Evolutionary conservation across 2,888 invertebrate species (phyloP), one percentile per base, ranked within the genome.

Genomic region (Tetanocera ferruginea): DNA sequence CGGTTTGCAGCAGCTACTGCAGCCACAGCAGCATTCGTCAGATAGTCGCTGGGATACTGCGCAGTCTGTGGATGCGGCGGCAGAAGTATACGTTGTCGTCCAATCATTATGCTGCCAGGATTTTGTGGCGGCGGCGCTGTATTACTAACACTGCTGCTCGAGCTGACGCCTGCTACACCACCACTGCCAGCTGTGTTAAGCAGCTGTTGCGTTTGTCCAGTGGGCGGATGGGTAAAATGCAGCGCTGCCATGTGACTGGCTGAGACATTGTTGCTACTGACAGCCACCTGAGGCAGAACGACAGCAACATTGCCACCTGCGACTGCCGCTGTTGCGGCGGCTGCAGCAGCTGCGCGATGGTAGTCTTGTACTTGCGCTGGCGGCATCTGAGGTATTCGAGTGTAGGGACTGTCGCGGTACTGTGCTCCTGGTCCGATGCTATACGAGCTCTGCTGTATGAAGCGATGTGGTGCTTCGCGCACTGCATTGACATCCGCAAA

Each of bases 161-260:
- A 82, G 66, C 80, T 80, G 9, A 82, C 81, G 55, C 82, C 80
- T 5, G 79, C 78, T 34, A 78, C 75, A 31, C 75, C 78, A 11
- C 74, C 79, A 52, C 72, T 78, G 34, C 81, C 79, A 1, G 74
- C 70, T 70, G 78, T 82, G 78, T 82, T 81, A 77, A 84, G 83
- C 82, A 85, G 79, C 78, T 84, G 85, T 64, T 75, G 74, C 76
- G 83, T 77, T 80, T 83, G 83, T 92, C 82, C 92, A 91, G 87
- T 80, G 81, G 92, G 83, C 92, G 91, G 82, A 94, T 91, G 88
- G 94, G 91, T 77, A 94, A 94, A 90, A 95, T 93, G 88, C 93
- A 90, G 71, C 77, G 83, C 81, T 66, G 79, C 80, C 79, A 81
- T 51, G 78, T 84, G 82, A 67, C 81, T 82, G 76, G 82, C 81